Base-by-base conservation (phyloP, 1,140 invertebrate species). In the Oedothorax gibbosus region DNA sequence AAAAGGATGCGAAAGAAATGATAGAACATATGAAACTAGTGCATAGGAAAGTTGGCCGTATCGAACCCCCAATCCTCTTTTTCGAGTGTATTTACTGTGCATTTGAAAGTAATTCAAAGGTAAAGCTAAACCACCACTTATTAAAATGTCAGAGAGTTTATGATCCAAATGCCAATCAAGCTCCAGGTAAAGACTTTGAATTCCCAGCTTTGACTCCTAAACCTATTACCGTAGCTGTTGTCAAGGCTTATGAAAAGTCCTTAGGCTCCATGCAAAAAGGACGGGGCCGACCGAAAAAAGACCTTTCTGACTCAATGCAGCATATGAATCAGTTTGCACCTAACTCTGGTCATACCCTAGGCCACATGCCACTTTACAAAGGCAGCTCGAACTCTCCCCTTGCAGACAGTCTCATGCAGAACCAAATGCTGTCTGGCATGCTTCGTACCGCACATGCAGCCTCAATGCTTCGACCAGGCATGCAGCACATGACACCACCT, bases 11-110 rank as follows among this genome's bases (percentile, higher is more conserved):
- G 11, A 95, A 95, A 87, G 95, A 96, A 88, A 98, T 98, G 86
- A 91, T 97, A 7, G 96, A 94, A 88, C 97, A 99, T 88, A 97
- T 98, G 95, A 95, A 97, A 88, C 93, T 94, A 0, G 93, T 96
- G 88, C 97, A 99, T 89, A 94, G 94, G 87, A 94, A 95, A 12
- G 92, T 94, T 79, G 95, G 95, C 12, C 93, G 94, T 85, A 90
- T 98, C 60, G 96, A 97, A 87, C 92, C 95, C 79, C 95, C 96
- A 10, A 94, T 95, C 54, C 93, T 95, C 0, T 95, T 95, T 89
- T 97, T 97, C 90, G 96, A 98, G 88, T 99, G 97, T 90, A 94
- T 95, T 0, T 95, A 97, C 88, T 99, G 97, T 92, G 94, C 96
- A 0, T 98, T 97, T 88, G 97, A 98, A 89, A 96, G 97, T 88